A percentile compares a stretch with the other conserved stretches of the same genome.
These are phyloP conservation scores for Neopelma chrysocephalum DNA, from an alignment of 2,797 vertebrate genomes.

Conservation along the genomic window DNA sequence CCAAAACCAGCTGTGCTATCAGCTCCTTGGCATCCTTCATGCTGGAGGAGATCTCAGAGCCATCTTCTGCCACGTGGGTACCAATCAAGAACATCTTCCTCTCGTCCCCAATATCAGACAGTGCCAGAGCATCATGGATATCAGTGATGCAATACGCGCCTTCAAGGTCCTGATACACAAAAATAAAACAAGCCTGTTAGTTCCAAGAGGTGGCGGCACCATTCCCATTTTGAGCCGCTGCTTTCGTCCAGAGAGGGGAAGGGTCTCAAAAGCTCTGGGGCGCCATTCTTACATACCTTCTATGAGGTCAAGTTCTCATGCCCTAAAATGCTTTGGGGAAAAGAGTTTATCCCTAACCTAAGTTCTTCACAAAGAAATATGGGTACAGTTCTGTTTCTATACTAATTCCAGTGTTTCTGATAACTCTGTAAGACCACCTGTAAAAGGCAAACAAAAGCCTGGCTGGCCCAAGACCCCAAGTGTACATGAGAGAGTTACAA, in stretches of 20 bases:
- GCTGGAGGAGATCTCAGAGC: conserved; percentile 73
- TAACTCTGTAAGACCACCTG: not conserved
- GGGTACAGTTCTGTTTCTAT: not conserved
- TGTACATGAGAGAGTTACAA: not conserved
- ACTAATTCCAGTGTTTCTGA: not conserved
- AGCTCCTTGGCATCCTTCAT: conserved; percentile 88
- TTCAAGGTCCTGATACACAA: conserved; percentile 81
- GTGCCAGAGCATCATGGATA: conserved; percentile 85
- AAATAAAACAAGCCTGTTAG: not conserved
- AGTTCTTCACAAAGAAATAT: not conserved
- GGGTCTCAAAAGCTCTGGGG: not conserved
- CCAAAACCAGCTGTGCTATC: conserved; percentile 84
- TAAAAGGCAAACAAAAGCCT: not conserved
- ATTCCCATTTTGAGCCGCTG: not conserved
- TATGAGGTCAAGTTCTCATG: not conserved
- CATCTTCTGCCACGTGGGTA: conserved; percentile 80
- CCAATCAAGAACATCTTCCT: conserved; percentile 89
- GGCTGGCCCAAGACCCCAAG: not conserved
- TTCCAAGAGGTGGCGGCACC: not conserved
- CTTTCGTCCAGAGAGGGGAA: not conserved
- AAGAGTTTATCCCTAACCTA: not conserved
- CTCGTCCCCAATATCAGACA: conserved; percentile 82
- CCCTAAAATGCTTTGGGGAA: not conserved
- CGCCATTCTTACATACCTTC: not conserved
- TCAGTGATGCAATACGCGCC: conserved; percentile 87